phyloP scores from a whole-genome alignment of 2,113 vertebrate species.

The Xenopus tropicalis region UCB_Xtro_10.0 CM004443.2:208744501-208745000 shows the following conservation, averaged over 20 bases:
- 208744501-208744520: too few species aligned
- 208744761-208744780: conserved; percentile 38
- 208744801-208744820: conserved; percentile 18
- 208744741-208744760: conserved; percentile 8
- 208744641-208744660: background rate
- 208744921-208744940: conserved; percentile 21
- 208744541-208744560: too few species aligned
- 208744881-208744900: conserved; percentile 36
- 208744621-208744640: too few species aligned
- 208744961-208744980: conserved; percentile 7
- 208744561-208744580: too few species aligned
- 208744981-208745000: background rate
- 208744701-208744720: conserved; percentile 3
- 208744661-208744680: background rate
- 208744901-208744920: conserved; percentile 33
- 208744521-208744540: too few species aligned
- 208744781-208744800: conserved; percentile 18
- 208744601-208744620: too few species aligned
- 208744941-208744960: background rate
- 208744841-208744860: conserved; percentile 43
- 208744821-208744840: conserved; percentile 37
- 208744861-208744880: conserved; percentile 37
- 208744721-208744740: background rate
- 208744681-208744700: conserved; percentile 1
- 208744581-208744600: too few species aligned